A percentile compares a stretch with the other conserved stretches of the same genome.
phyloP scores from a whole-genome alignment of 2,888 invertebrate species.

The Galerucella nymphaeae region DNA sequence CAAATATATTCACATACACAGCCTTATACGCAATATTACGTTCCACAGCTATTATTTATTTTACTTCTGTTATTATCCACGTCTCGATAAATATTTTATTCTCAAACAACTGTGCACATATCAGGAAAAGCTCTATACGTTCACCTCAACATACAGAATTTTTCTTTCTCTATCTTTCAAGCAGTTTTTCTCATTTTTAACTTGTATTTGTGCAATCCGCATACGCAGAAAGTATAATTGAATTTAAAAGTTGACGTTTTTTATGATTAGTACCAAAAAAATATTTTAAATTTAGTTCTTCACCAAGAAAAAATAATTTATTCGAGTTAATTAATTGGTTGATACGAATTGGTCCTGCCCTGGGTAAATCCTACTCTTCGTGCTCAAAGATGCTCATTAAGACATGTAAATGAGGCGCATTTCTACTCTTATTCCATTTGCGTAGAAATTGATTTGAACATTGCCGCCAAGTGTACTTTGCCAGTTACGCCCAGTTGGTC shows the following conservation, averaged over 20 bases:
- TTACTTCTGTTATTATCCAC: constrained; percentile 34
- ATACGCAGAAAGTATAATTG: too few relatives aligned
- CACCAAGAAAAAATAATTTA: background rate
- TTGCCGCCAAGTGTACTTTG: constrained; percentile 45
- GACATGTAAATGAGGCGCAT: constrained; percentile 64
- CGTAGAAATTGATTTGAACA: constrained; percentile 59
- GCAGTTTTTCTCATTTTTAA: too few relatives aligned
- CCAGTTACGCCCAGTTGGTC: constrained; percentile 46
- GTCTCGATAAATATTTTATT: constrained; percentile 32
- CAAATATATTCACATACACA: constrained; percentile 38
- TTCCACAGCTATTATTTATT: constrained; percentile 30
- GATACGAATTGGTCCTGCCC: background rate
- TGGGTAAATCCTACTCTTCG: constrained; percentile 57
- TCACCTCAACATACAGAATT: too few relatives aligned
- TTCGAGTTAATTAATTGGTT: background rate
- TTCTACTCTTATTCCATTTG: constrained; percentile 64
- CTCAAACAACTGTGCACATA: background rate
- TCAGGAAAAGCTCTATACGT: background rate
- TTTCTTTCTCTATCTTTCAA: too few relatives aligned
- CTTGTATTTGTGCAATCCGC: too few relatives aligned
- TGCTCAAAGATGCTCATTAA: constrained; percentile 64
- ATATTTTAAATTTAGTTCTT: too few relatives aligned
- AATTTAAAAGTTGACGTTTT: too few relatives aligned
- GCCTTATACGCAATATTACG: constrained; percentile 32
- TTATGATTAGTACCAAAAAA: too few relatives aligned